Base-by-base conservation (phyloP, 2,797 vertebrate genomes). In the Denticeps clupeoides region DNA sequence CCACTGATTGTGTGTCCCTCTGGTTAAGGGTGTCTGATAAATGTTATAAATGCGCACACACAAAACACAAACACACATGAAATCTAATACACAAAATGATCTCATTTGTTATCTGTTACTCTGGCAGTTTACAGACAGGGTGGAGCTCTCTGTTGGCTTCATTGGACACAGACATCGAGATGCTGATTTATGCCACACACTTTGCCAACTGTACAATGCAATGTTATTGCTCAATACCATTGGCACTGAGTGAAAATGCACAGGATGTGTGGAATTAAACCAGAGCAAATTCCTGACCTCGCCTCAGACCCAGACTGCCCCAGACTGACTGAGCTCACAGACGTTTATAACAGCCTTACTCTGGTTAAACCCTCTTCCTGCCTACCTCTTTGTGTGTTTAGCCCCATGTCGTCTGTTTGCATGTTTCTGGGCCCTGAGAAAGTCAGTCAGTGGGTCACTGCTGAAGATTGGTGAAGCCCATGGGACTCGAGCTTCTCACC, bases 311-410 rank as follows among this genome's bases (percentile, higher is more conserved):
- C 31, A 29, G 13, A 21, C 47, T 43, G 41, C 43, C 40, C 50
- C 47, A 45, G 50, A 53, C 41, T 45, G 37, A 23, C 45, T 63
- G 57, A 66, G 49, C 42, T 66, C 54, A 69, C 43, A 26, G 31
- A 31, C 40, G 28, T 51, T 26, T 35, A 13, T 54, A 46, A 46
- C 28, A 25, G 15, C 18, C 35, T 49, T 23, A 28, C 21, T 21
- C 7, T 10, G n/a, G 4, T 22, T n/a, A 38, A 10, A 7, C 18
- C 18, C 3, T 41, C 13, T 19, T 32, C 5, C 7, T 33, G 13
- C 33, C 33, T 33, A 7, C 6, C 6, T 33, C n/a, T 37, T 16
- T 18, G 33, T 37, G 25, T 46, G 44, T 19, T 41, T 27, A 45
- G 18, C 15, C 15, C 22, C 10, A n/a, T 1, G 7, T 19, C 5